Evolutionary conservation across 1,140 invertebrate species (phyloP).

Genomic region (Whitmania pigra): DNA sequence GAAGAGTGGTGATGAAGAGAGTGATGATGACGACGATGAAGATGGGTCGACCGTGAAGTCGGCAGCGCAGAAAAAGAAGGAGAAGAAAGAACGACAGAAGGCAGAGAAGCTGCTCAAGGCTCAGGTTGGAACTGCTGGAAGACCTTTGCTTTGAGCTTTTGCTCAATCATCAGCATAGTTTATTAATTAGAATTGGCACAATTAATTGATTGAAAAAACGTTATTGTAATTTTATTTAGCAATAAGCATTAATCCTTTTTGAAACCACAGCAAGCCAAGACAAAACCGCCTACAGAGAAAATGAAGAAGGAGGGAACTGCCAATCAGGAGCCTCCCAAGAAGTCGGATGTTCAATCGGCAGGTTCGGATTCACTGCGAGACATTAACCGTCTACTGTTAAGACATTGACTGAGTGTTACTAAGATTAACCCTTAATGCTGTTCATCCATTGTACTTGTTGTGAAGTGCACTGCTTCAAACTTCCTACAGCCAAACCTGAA

Average conservation of each 20-base stretch:
- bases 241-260: neutral
- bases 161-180: neutral
- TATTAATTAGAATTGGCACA: neutral
- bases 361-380: neutral
- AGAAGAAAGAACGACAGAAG: constrained; percentile 72
- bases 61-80: constrained; percentile 37
- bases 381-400: neutral
- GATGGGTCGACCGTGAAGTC: constrained; percentile 49
- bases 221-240: neutral
- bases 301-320: neutral
- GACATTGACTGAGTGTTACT: no score
- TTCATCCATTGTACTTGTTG: no score
- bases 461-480: no score
- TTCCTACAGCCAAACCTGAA: neutral
- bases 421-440: no score
- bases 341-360: neutral
- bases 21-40: constrained; percentile 46
- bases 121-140: neutral
- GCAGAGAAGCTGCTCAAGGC: constrained; percentile 50
- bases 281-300: constrained; percentile 1
- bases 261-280: neutral
- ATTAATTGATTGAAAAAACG: neutral
- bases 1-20: constrained; percentile 30
- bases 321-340: neutral
- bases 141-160: neutral